Evolutionary conservation across 2,888 invertebrate species (phyloP).

Genomic region (Tachina fera): DNA sequence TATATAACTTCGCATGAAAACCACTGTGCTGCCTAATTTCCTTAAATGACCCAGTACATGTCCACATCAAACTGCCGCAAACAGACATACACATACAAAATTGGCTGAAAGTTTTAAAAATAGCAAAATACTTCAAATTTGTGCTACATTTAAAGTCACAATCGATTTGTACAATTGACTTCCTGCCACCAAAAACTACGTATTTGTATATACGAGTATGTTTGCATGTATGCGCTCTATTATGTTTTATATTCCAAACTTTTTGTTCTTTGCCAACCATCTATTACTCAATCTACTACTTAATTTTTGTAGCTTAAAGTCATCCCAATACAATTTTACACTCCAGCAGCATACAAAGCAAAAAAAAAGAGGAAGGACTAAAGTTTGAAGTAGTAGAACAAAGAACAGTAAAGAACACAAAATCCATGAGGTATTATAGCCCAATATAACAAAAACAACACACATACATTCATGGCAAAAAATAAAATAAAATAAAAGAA

Average conservation of each 20-base stretch:
- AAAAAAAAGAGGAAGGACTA: constrained; percentile 8
- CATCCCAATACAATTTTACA: constrained; percentile 47
- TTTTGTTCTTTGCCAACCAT: constrained; percentile 1
- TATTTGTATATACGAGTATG: not conserved
- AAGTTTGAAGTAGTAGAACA: constrained; percentile 18
- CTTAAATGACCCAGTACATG: constrained; percentile 40
- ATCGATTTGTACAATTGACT: constrained; percentile 70
- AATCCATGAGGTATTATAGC: constrained; percentile 66
- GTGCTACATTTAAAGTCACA: constrained; percentile 63
- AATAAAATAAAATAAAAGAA: not conserved
- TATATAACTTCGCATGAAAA: not conserved
- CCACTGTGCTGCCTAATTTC: constrained; percentile 41
- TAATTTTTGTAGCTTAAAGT: constrained; percentile 54
- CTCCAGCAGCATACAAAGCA: constrained; percentile 1
- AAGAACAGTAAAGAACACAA: constrained; percentile 21
- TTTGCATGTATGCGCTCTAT: not conserved
- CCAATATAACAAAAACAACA: constrained; percentile 35
- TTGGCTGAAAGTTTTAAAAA: constrained; percentile 30
- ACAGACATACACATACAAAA: not conserved
- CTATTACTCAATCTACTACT: constrained; percentile 30
- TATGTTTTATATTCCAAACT: constrained; percentile 33
- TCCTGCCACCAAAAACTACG: constrained; percentile 59
- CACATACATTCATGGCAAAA: not conserved
- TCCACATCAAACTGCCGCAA: constrained; percentile 21
- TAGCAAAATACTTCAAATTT: constrained; percentile 42